Percentiles rank a stretch among this genome's conserved stretches.
Conservation (phyloP, 1,140 invertebrate species). For the Hylaeus anthracinus region DNA sequence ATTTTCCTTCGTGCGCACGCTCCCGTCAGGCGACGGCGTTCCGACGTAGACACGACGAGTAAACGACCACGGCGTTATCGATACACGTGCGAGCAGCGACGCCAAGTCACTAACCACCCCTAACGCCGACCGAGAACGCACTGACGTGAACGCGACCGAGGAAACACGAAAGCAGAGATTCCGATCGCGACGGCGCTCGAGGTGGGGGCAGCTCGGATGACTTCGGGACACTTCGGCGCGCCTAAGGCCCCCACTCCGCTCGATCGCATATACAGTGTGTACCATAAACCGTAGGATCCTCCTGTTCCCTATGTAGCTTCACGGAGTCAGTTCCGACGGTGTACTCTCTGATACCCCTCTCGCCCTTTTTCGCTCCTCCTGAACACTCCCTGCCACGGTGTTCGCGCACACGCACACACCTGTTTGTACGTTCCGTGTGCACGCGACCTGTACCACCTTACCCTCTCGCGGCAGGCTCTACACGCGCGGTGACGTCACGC, state of each 20-base stretch:
- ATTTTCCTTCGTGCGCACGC: slow-evolving; percentile 29
- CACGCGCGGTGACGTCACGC: slow-evolving; percentile 67
- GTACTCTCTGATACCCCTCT: not conserved
- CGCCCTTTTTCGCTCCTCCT: not conserved
- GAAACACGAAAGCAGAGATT: slow-evolving; percentile 38
- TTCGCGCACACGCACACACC: slow-evolving; percentile 13
- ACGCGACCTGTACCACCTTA: slow-evolving; percentile 40
- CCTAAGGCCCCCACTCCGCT: not conserved
- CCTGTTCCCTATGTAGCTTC: not conserved
- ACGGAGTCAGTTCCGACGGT: slow-evolving; percentile 1
- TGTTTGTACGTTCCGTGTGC: slow-evolving; percentile 22
- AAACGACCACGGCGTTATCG: slow-evolving; percentile 6
- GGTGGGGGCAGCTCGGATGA: slow-evolving; percentile 7
- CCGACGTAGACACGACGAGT: slow-evolving; percentile 2
- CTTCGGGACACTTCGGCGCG: slow-evolving; percentile 23
- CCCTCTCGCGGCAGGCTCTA: slow-evolving; percentile 39
- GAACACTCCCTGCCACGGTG: not conserved
- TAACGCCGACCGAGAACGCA: slow-evolving; percentile 59
- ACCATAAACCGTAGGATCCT: slow-evolving; percentile 26
- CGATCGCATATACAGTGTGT: slow-evolving; percentile 9
- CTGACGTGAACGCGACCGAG: slow-evolving; percentile 60
- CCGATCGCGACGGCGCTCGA: slow-evolving; percentile 8
- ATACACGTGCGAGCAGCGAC: slow-evolving; percentile 31
- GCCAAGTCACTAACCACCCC: slow-evolving; percentile 31
- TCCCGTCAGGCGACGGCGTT: not conserved